Conservation (phyloP, 2,797 vertebrate genomes). For the Hoplostethus atlanticus region DNA sequence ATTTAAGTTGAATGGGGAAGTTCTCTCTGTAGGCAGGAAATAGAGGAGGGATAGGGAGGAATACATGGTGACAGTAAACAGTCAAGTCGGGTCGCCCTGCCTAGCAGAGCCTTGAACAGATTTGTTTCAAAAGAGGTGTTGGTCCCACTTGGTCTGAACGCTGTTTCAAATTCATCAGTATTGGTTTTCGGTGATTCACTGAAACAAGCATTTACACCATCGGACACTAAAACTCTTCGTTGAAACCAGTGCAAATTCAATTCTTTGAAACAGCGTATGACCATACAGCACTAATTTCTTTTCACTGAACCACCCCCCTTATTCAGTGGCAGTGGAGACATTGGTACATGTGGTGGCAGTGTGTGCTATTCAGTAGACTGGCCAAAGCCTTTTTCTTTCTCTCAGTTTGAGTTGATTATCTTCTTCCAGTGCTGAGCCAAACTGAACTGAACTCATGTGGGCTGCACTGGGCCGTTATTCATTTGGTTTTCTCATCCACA, state of each 20-base stretch:
- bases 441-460: not conserved
- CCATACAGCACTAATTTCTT: not conserved
- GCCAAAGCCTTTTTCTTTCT: not conserved
- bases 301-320: conserved; percentile 5
- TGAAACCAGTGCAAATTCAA: not conserved
- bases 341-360: conserved; percentile 18
- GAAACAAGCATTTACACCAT: too few relatives aligned
- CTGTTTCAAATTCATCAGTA: not conserved
- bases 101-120: not conserved
- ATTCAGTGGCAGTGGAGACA: not conserved
- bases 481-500: not conserved
- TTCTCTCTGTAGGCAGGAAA: not conserved
- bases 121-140: not conserved
- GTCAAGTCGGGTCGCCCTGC: conserved; percentile 4
- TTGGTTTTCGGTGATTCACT: not conserved
- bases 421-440: not conserved
- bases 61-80: not conserved
- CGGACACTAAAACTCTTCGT: too few relatives aligned
- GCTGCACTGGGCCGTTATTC: not conserved
- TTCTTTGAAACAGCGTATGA: not conserved
- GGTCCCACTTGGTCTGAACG: not conserved
- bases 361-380: not conserved
- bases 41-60: too few relatives aligned
- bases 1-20: not conserved
- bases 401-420: not conserved